Base-by-base conservation (phyloP, 2,888 invertebrate genomes). In the Sphaerophoria taeniata region DNA sequence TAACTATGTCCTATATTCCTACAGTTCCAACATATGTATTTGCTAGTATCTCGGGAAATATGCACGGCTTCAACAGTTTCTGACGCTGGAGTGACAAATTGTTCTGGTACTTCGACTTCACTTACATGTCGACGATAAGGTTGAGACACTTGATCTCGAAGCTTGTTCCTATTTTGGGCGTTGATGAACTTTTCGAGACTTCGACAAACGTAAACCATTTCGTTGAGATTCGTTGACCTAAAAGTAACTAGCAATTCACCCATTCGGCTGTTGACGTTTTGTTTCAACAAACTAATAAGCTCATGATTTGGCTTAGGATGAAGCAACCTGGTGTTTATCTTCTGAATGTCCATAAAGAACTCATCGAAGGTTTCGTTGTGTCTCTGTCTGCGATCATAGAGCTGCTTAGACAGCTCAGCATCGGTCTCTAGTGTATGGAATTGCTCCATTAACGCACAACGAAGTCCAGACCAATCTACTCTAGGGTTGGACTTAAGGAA, bases 181-280 rank as follows among this genome's bases (percentile, higher is more conserved):
- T 43, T 43, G 0, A 43, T 14, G 1, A 24, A 60, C 12, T 60
- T 60, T 60, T 60, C 60, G 4, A 60, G 39, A 31, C 24, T 60
- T 2, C 60, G 60, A 9, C 39, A 60, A 6, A 60, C 60, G 3
- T 58, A 58, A 5, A 7, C 6, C 39, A 58, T 16, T 24, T 43
- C 60, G 4, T 60, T 60, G 0, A 60, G 6, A 11, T 12, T 12
- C 24, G 14, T 36, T 12, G 36, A 0, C 11, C 60, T 36, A 9
- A 31, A 58, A 0, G 36, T 34, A 7, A 33, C 31, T 6, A 43
- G 6, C 11, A 72, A 31, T 5, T 60, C 14, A 24, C 71, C 34
- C 34, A 58, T 47, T 3, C 60, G 16, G 5, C 49, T 60, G 3
- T 60, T 12, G 3, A 60, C 43, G 6, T 60, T 60, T 9, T 60